These are phyloP conservation scores for Pectinophora gossypiella DNA, from an alignment of 1,140 invertebrate genomes.

Conservation along the genomic window DNA sequence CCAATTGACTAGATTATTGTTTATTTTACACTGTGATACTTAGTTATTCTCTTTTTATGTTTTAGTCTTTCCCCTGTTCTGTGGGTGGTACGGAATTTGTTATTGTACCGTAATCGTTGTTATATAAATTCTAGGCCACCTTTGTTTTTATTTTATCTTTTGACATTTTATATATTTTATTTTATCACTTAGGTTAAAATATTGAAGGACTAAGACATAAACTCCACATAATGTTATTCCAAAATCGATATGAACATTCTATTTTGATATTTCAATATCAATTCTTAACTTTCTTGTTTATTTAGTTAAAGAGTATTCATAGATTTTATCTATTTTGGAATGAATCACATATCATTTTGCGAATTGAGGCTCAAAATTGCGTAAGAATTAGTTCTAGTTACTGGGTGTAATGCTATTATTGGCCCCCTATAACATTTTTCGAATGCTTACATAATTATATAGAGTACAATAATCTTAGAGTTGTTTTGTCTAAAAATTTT, in stretches of 20 bases:
- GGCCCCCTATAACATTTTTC: constrained; percentile 56
- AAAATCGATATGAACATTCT: constrained; percentile 12
- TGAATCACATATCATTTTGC: constrained; percentile 41
- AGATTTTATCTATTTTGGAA: neutral
- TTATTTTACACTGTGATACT: constrained; percentile 16
- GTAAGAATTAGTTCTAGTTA: constrained; percentile 32
- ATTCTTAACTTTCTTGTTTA: constrained; percentile 1
- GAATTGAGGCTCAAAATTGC: constrained; percentile 40
- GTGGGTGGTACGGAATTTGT: neutral
- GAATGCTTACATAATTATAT: constrained; percentile 51
- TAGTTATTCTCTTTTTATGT: constrained; percentile 24
- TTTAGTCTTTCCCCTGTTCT: constrained; percentile 22
- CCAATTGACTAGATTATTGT: constrained; percentile 17
- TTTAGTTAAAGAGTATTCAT: neutral
- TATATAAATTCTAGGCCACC: constrained; percentile 29
- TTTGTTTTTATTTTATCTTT: constrained; percentile 37
- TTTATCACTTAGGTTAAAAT: constrained; percentile 27
- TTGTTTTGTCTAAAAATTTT: constrained; percentile 55
- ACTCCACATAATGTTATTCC: constrained; percentile 7
- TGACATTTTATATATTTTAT: constrained; percentile 40
- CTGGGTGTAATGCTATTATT: constrained; percentile 5
- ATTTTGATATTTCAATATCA: constrained; percentile 12
- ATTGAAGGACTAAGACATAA: constrained; percentile 23
- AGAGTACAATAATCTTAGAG: constrained; percentile 62
- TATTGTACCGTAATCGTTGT: neutral